Evolutionary conservation across 2,113 vertebrate species (phyloP).

Genomic region (Marmota flaviventris): DNA sequence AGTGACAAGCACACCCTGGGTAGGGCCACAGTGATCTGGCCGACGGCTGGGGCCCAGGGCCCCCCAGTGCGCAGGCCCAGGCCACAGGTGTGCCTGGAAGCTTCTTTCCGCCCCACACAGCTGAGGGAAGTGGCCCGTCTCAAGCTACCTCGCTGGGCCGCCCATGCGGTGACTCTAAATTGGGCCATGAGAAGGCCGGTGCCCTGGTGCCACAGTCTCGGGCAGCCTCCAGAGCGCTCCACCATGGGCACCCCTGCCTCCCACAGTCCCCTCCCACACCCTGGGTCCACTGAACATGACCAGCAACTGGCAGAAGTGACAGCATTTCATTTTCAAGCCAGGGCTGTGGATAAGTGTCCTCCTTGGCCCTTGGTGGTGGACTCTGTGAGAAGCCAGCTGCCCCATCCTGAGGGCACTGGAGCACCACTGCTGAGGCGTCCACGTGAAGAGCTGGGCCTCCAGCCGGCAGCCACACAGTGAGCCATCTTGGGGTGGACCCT

Average conservation of each 20-base stretch:
- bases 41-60: neutral
- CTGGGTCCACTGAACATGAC: neutral
- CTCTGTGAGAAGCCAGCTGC: neutral
- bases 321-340: neutral
- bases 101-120: neutral
- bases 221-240: neutral
- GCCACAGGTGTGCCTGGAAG: neutral
- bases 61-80: neutral
- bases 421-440: neutral
- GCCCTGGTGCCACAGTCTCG: neutral
- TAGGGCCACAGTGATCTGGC: neutral
- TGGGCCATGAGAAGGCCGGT: neutral
- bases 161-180: neutral
- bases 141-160: neutral
- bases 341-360: neutral
- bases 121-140: neutral
- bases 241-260: neutral
- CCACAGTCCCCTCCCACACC: neutral
- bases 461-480: accelerated
- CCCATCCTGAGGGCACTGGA: neutral
- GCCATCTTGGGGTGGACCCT: too few relatives aligned
- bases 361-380: neutral
- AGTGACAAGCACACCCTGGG: neutral
- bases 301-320: neutral
- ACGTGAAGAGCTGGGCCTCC: neutral